Evolutionary conservation across 2,888 invertebrate genomes (phyloP).

Genomic region (Drosophila anomelani): DNA sequence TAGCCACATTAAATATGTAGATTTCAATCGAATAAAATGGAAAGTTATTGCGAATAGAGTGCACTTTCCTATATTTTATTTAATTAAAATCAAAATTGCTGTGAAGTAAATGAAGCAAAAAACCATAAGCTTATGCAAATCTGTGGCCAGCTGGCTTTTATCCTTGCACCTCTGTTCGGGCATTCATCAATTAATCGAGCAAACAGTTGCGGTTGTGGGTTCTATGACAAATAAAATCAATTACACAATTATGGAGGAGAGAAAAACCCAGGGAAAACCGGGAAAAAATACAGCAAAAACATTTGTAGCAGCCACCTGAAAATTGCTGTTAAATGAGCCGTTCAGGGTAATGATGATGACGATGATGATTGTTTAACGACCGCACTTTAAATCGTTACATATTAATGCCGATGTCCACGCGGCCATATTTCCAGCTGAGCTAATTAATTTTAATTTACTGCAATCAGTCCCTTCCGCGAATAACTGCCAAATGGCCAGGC

Average conservation of each 20-base stretch:
- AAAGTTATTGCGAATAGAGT: conserved; percentile 1
- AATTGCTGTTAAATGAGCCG: conserved; percentile 57
- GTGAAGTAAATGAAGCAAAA: conserved; percentile 12
- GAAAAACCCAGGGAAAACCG: conserved; percentile 1
- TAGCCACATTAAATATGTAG: neutral
- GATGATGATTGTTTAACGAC: conserved; percentile 59
- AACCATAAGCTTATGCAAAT: conserved; percentile 18
- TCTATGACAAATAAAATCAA: conserved; percentile 45
- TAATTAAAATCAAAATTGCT: neutral
- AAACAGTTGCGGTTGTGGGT: conserved; percentile 32
- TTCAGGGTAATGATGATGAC: conserved; percentile 7
- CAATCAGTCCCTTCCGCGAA: conserved; percentile 33
- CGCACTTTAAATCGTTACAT: conserved; percentile 54
- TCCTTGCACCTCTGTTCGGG: conserved; percentile 17
- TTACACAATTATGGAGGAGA: conserved; percentile 40
- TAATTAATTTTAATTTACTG: conserved; percentile 72
- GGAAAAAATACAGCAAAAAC: conserved; percentile 1
- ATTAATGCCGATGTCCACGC: conserved; percentile 53
- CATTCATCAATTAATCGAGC: conserved; percentile 29
- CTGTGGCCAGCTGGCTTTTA: conserved; percentile 13
- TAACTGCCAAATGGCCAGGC: conserved; percentile 30
- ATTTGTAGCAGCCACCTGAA: conserved; percentile 8
- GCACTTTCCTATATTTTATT: conserved; percentile 3
- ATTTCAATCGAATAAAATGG: neutral
- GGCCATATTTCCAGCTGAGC: conserved; percentile 51